Evolutionary conservation across 2,113 vertebrate species (phyloP).

Genomic region (Girardinichthys multiradiatus): DNA sequence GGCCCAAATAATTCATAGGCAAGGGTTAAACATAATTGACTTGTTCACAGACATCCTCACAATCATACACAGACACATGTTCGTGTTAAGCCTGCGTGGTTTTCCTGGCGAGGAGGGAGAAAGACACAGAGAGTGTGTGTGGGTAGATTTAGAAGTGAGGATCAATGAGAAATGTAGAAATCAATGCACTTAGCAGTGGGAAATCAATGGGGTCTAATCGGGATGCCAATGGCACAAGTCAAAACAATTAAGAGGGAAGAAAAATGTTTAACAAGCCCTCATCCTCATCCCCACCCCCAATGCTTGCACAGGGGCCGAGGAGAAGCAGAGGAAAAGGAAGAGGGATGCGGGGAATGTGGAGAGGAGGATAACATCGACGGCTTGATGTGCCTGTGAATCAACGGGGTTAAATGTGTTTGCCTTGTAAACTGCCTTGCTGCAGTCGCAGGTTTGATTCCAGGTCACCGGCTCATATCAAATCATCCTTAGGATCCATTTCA

Average conservation of each 20-base stretch:
- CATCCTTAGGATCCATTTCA: not conserved
- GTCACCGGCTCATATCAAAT: not conserved
- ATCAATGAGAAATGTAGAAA: conserved; percentile 99
- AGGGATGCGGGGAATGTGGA: conserved; percentile 14
- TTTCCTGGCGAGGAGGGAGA: conserved; percentile 52
- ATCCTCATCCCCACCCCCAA: conserved; percentile 44
- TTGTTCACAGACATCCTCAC: not conserved
- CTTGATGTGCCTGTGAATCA: not conserved
- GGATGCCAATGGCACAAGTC: conserved; percentile 96
- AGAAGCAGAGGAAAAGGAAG: conserved; percentile 33
- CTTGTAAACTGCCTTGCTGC: not conserved
- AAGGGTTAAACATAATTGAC: not conserved
- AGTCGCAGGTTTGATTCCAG: conserved; percentile 27
- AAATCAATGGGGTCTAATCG: conserved; percentile 97
- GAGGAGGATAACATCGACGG: conserved; percentile 4
- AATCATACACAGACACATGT: conserved; percentile 10
- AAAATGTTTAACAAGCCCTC: conserved; percentile 91
- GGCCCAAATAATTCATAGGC: not conserved
- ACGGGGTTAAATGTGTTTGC: conserved; percentile 15
- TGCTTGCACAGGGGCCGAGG: conserved; percentile 61
- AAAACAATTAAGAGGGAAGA: conserved; percentile 97
- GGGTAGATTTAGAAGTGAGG: conserved; percentile 93
- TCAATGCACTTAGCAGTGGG: conserved; percentile 95
- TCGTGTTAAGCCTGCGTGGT: conserved; percentile 18
- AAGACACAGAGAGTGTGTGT: conserved; percentile 66